These are phyloP conservation scores for Mesocricetus auratus DNA, from an alignment of 2,113 vertebrate species.

Conservation along the genomic window DNA sequence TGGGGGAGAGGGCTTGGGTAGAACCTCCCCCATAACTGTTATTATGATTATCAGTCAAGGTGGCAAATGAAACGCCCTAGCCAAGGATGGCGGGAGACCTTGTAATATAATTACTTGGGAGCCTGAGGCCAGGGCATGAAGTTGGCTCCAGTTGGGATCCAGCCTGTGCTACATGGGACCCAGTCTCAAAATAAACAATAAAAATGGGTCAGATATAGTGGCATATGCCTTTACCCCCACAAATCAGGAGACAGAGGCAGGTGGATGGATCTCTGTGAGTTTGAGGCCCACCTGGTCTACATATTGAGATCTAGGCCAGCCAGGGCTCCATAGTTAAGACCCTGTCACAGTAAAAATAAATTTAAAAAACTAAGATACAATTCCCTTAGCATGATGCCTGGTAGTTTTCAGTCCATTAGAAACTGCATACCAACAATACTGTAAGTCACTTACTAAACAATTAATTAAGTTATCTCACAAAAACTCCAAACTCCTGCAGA, in stretches of 20 bases:
- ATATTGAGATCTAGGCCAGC: not conserved
- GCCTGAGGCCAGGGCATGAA: not conserved
- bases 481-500: slow-evolving; percentile 11
- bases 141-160: not conserved
- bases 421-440: not conserved
- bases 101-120: not conserved
- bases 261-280: too few relatives aligned
- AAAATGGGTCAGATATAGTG: not conserved
- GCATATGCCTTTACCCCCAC: not conserved
- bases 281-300: not conserved
- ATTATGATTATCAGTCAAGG: not conserved
- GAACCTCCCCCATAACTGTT: not conserved
- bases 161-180: not conserved
- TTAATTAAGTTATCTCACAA: not conserved
- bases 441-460: not conserved
- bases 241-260: not conserved
- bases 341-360: not conserved
- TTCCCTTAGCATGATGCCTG: not conserved
- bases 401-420: not conserved
- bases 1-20: too few relatives aligned
- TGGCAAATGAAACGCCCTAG: not conserved
- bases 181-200: not conserved
- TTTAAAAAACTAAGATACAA: not conserved
- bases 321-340: not conserved
- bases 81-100: too few relatives aligned